A percentile compares a stretch with the other conserved stretches of the same genome.
Conservation (phyloP, 2,113 vertebrate species). For the Dryoscopus gambensis region DNA sequence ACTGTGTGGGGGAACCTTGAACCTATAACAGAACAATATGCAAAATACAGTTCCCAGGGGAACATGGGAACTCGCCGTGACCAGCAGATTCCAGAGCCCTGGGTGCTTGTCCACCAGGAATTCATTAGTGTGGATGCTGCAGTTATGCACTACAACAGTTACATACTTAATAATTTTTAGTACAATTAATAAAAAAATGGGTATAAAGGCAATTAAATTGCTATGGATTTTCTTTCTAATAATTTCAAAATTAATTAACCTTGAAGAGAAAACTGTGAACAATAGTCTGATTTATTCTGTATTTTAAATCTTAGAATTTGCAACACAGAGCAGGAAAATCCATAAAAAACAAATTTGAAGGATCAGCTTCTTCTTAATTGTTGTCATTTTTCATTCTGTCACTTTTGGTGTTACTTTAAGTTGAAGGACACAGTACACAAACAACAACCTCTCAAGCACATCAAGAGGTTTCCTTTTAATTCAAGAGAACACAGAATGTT, state of each 20-base stretch:
- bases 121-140: too few relatives aligned
- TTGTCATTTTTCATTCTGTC: constrained; percentile 35
- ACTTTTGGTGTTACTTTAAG: background rate
- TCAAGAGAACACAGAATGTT: background rate
- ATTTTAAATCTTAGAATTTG: background rate
- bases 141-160: too few relatives aligned
- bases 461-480: background rate
- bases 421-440: constrained; percentile 24
- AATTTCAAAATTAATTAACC: background rate
- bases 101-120: too few relatives aligned
- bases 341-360: constrained; percentile 5
- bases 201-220: background rate
- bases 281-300: background rate
- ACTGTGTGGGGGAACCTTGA: too few relatives aligned
- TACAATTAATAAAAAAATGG: background rate
- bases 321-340: background rate
- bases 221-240: background rate
- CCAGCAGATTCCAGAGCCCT: too few relatives aligned
- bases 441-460: background rate
- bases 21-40: too few relatives aligned
- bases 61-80: too few relatives aligned
- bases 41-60: too few relatives aligned
- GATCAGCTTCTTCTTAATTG: background rate
- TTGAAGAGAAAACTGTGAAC: background rate
- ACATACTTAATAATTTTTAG: background rate